Evolutionary conservation across 2,888 invertebrate genomes (phyloP), one percentile per base, ranked within the genome.

Genomic region (Sarcophaga variegata): DNA sequence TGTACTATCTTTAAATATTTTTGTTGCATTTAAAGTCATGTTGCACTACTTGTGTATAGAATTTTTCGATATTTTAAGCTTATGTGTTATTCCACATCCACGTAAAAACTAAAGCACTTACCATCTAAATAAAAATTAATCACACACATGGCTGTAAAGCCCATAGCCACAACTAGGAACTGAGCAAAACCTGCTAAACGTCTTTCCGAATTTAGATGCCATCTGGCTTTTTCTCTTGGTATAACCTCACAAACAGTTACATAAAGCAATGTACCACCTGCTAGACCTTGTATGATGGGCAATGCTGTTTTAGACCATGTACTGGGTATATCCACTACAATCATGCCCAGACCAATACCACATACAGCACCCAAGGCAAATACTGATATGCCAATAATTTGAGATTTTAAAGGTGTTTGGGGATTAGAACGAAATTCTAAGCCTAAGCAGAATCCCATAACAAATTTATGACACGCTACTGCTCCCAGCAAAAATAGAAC

Each of bases 361-460:
- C 94, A 92, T 2, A 95, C 95, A 0, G 96, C 96, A 0, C 96
- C 96, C 2, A 95, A 93, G 12, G 96, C 95, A 92, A 97, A 97
- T 27, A 96, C 93, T 3, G 94, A 90, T 76, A 97, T 94, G 67
- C 95, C 95, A 11, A 95, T 89, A 25, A 96, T 93, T 88, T 96
- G 95, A 0, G 92, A 90, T 79, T 91, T 91, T 45, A 92, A 64
- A 47, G 87, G 92, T 4, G 92, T 88, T 49, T 90, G 90, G 25
- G 94, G 92, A 89, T 94, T 94, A n/a, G 94, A 94, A 66, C 95
- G 94, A 81, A 97, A 94, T 92, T 97, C 97, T 0, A 96, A 94
- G 0, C 97, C 97, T 70, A 97, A 94, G 89, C 97, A 97, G 93
- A 97, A 97, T 0, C 96, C 96, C 78, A 97, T 96, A 20, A 97